Conservation (phyloP, 2,797 vertebrate species). For the Limosa lapponica region DNA sequence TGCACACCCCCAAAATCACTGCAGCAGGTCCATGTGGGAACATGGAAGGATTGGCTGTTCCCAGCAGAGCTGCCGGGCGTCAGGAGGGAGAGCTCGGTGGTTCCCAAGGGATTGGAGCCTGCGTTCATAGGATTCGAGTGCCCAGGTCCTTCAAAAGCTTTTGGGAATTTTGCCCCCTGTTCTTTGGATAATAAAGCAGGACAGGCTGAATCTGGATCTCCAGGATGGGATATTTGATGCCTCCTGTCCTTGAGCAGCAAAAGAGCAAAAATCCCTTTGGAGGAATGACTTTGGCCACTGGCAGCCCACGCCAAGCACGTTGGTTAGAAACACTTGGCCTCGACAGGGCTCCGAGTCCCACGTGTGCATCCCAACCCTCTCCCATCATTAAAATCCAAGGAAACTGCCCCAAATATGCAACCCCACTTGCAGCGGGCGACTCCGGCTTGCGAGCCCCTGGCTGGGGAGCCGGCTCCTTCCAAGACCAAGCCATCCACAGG, state of each 20-base stretch:
- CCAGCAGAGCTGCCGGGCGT: fast-evolving
- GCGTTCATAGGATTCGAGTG: fast-evolving
- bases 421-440: fast-evolving
- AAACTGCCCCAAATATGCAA: background rate
- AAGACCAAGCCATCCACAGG: background rate
- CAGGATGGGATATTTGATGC: fast-evolving
- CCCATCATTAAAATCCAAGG: background rate
- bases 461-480: background rate
- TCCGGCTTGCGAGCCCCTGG: fast-evolving
- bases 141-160: background rate
- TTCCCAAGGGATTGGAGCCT: fast-evolving
- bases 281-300: background rate
- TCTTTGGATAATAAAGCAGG: background rate
- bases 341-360: fast-evolving
- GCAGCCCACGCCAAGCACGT: background rate
- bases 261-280: background rate
- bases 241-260: background rate
- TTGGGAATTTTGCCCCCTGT: background rate
- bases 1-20: fast-evolving
- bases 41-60: background rate
- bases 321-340: background rate
- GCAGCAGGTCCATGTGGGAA: background rate
- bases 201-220: background rate
- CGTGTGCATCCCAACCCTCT: fast-evolving
- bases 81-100: background rate